Percentiles rank a stretch among this genome's conserved stretches.
These are phyloP conservation scores for Notospermus geniculatus DNA, from an alignment of 1,140 invertebrate species.

Conservation along the genomic window DNA sequence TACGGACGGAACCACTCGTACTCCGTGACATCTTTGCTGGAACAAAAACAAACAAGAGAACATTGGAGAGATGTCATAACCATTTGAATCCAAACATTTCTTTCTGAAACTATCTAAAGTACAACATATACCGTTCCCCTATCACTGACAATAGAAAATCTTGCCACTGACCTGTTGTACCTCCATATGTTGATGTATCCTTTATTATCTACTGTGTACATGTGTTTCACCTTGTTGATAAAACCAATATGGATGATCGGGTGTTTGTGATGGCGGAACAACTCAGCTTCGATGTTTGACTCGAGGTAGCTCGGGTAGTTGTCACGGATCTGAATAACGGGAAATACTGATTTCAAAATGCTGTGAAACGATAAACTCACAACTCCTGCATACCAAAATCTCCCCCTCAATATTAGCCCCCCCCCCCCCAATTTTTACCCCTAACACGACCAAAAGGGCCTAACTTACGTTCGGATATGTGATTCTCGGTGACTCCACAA, in stretches of 20 bases:
- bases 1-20: slow-evolving; percentile 34
- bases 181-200: slow-evolving; percentile 39
- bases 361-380: slow-evolving; percentile 18
- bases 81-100: too few species aligned
- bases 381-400: too few species aligned
- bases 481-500: slow-evolving; percentile 17
- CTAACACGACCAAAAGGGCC: too few species aligned
- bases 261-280: slow-evolving; percentile 31
- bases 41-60: slow-evolving; percentile 8
- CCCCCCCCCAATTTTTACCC: neutral
- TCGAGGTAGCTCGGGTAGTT: slow-evolving; percentile 26
- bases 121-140: too few species aligned
- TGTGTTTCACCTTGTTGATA: slow-evolving; percentile 29
- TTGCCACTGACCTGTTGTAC: slow-evolving; percentile 26
- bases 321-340: neutral
- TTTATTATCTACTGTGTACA: slow-evolving; percentile 33
- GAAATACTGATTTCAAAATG: too few species aligned
- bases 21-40: slow-evolving; percentile 24
- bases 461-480: slow-evolving; percentile 17
- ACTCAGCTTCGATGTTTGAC: slow-evolving; percentile 31
- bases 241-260: slow-evolving; percentile 30
- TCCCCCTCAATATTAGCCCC: neutral
- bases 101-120: too few species aligned
- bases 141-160: too few species aligned
- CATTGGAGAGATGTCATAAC: too few species aligned